Evolutionary conservation across 2,797 vertebrate species (phyloP).

Genomic region (Sandelia bainsii): DNA sequence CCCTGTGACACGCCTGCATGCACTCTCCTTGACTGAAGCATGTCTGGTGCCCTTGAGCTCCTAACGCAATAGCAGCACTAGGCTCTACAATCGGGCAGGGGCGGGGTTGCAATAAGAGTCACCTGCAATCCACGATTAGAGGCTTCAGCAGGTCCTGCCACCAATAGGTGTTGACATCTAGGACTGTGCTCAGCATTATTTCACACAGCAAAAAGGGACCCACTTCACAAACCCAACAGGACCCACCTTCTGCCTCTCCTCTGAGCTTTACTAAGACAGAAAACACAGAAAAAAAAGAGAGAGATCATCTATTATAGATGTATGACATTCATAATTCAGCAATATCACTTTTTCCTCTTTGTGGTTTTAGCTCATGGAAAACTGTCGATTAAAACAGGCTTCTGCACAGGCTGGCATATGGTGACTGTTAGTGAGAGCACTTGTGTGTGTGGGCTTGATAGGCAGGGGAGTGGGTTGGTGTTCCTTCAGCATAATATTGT

Average conservation of each 20-base stretch:
- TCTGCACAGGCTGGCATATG: slow-evolving; percentile 41
- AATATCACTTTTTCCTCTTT: slow-evolving; percentile 74
- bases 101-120: slow-evolving; percentile 60
- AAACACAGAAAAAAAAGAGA: slow-evolving; percentile 47
- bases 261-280: slow-evolving; percentile 46
- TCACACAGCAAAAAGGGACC: slow-evolving; percentile 33
- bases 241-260: slow-evolving; percentile 17
- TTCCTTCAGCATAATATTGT: slow-evolving; percentile 15
- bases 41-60: slow-evolving; percentile 79
- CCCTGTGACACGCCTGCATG: slow-evolving; percentile 52
- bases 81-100: slow-evolving; percentile 35
- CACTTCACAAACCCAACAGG: slow-evolving; percentile 41
- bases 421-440: slow-evolving; percentile 27
- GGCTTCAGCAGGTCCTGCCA: slow-evolving; percentile 59
- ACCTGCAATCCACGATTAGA: slow-evolving; percentile 65
- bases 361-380: slow-evolving; percentile 65
- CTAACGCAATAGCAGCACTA: slow-evolving; percentile 16
- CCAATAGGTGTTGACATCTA: slow-evolving; percentile 75
- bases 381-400: slow-evolving; percentile 59
- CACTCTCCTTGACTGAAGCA: slow-evolving; percentile 72
- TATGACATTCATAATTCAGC: slow-evolving; percentile 78
- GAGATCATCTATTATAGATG: slow-evolving; percentile 77
- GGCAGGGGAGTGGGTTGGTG: slow-evolving; percentile 23
- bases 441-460: slow-evolving; percentile 30
- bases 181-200: slow-evolving; percentile 59